These are phyloP conservation scores for Byasa hedistus DNA, from an alignment of 2,888 invertebrate species.

Conservation along the genomic window DNA sequence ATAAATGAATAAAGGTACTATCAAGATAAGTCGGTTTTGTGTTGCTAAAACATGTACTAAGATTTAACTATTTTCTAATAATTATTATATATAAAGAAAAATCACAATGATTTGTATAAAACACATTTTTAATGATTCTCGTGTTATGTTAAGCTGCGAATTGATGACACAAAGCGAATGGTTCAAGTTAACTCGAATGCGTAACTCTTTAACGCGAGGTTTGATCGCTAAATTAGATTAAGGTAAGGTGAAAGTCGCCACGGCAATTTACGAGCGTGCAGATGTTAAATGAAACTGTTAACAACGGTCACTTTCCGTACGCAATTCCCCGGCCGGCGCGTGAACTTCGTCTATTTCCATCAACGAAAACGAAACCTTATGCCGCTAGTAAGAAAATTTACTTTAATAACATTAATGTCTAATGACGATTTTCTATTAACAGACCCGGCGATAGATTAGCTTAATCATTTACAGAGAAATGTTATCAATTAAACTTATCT, in stretches of 20 bases:
- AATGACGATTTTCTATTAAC: background rate
- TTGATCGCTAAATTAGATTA: slow-evolving; percentile 29
- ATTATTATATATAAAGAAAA: no score
- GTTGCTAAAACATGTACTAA: no score
- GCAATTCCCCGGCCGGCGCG: slow-evolving; percentile 24
- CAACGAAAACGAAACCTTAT: slow-evolving; percentile 18
- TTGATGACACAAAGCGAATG: background rate
- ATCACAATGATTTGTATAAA: no score
- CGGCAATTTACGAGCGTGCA: slow-evolving; percentile 30
- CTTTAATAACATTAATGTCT: background rate
- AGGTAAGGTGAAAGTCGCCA: slow-evolving; percentile 30
- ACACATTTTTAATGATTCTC: background rate
- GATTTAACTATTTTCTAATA: no score
- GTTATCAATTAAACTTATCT: background rate
- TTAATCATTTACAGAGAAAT: background rate
- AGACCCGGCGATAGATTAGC: background rate
- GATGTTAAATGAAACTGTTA: slow-evolving; percentile 30
- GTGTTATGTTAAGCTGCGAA: background rate
- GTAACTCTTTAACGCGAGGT: slow-evolving; percentile 23
- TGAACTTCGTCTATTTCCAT: slow-evolving; percentile 17
- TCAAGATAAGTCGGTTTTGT: no score
- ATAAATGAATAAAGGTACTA: no score
- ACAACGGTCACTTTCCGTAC: slow-evolving; percentile 30
- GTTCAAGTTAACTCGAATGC: slow-evolving; percentile 14
- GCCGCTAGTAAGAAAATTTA: background rate